Evolutionary conservation across 2,888 invertebrate genomes (phyloP), one percentile per base, ranked within the genome.

Genomic region (Leptopilina myrica): DNA sequence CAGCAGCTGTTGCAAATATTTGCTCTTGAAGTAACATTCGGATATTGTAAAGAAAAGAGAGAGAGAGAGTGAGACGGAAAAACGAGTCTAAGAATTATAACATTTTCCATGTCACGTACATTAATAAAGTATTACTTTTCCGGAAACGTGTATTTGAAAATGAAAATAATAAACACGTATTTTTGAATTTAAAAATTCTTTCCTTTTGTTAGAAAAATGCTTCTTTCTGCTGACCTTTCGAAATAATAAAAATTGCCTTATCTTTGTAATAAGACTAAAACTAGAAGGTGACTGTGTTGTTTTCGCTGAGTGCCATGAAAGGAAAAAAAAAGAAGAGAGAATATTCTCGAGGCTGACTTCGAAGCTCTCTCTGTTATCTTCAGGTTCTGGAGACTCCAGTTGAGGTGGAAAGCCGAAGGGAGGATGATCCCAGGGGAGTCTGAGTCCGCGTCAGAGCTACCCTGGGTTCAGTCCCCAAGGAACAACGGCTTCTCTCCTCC

Each of bases 401-500:
- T 81, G 82, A 79, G 83, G 79, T 79, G 80, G 83, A 83, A 81
- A 80, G 79, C 81, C 76, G 81, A 77, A 80, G 79, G 65, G 81
- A 80, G 78, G 83, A 81, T 79, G 78, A 81, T 89, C 90, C 86
- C 89, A 46, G n/a, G 89, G 87, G 90, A 90, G 90, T 90, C 90
- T 90, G 90, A 89, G 88, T 84, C 87, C 88, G 88, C 88, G 89
- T 89, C 89, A 88, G 89, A 87, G 88, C 88, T 88, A 88, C 86
- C 89, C 88, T 86, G 89, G 88, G 86, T 88, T 86, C 86, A 67
- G 81, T 85, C 89, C 84, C 87, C 67, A 56, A 87, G 86, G 89
- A 88, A 81, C 79, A 80, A 81, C 84, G 86, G 82, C 85, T 84
- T 83, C 81, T 83, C 81, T 81, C 73, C 84, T 81, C 80, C 82